These are phyloP conservation scores for Caenorhabditis sp. DNA, from an alignment of 2,888 invertebrate genomes.

Conservation along the genomic window DNA sequence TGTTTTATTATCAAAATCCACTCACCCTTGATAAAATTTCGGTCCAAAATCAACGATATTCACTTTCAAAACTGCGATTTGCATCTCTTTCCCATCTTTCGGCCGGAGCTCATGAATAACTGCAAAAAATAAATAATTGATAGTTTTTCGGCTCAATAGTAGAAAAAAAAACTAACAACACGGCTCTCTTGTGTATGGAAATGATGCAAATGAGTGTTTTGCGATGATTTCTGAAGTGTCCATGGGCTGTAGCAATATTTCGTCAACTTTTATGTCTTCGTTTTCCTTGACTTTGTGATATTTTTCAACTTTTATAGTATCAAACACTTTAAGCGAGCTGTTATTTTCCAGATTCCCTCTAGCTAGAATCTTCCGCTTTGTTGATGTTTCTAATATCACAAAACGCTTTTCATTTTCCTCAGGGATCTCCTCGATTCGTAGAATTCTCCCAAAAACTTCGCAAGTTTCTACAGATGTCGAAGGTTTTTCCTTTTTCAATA, in stretches of 20 bases:
- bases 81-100: not conserved
- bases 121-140: slow-evolving; percentile 4
- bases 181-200: not conserved
- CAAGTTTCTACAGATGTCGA: not conserved
- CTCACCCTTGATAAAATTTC: slow-evolving; percentile 7
- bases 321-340: not conserved
- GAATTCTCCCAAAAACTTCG: not conserved
- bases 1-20: too few relatives aligned
- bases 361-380: not conserved
- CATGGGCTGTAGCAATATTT: not conserved
- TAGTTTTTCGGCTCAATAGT: not conserved
- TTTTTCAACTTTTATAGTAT: not conserved
- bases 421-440: not conserved
- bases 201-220: not conserved
- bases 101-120: not conserved
- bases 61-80: not conserved
- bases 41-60: slow-evolving; percentile 8
- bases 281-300: not conserved
- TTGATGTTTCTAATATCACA: not conserved
- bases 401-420: not conserved
- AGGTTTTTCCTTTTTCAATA: not conserved
- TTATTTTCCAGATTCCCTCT: not conserved
- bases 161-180: not conserved
- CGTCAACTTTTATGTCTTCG: not conserved
- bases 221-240: not conserved